Evolutionary conservation across 2,113 vertebrate species (phyloP), one percentile per base, ranked within the genome.

Genomic region (Nothocercus nigrocapillus): DNA sequence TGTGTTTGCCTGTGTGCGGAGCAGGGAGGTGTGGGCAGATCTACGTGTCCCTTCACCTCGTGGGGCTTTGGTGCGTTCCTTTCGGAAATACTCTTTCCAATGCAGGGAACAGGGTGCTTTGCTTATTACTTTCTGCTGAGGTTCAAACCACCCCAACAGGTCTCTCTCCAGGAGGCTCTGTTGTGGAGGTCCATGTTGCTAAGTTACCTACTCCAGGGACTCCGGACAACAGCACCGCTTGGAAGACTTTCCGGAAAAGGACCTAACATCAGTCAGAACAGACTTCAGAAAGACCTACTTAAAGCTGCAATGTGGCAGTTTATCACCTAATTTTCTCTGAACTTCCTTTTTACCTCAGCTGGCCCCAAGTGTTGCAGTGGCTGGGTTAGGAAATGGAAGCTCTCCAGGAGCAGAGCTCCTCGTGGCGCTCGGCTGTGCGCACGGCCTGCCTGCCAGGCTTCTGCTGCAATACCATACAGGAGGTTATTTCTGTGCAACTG

Each of bases 1-100:
- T 97, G 95, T 93, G 93, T 92, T 93, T 47, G 91, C 14, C 82
- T 44, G 83, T 84, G 85, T 79, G 95, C 90, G 88, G 88, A 93
- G 67, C n/a, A 56, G 22, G 73, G 77, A 67, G 92, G 91, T 27
- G 89, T 81, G 76, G 94, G 94, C 59, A 18, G 85, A 74, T 92
- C 73, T 88, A 42, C 80, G 4, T 84, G 94, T 91, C 95, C 92
- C 96, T 94, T 96, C 93, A 53, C 90, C 91, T 93, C 91, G 59
- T 63, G 92, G 95, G 64, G 88, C 94, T 63, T 67, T 59, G 80
- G 78, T 1, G 1, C 82, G 44, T 95, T 95, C 91, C 59, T 74
- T 40, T 51, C 82, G 54, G 83, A 91, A 88, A 82, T 74, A 49
- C 30, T 58, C 93, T 80, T 80, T 47, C 20, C 67, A 42, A 82